Base-by-base conservation (phyloP, 2,888 invertebrate species). In the Drosophila picticornis region DNA sequence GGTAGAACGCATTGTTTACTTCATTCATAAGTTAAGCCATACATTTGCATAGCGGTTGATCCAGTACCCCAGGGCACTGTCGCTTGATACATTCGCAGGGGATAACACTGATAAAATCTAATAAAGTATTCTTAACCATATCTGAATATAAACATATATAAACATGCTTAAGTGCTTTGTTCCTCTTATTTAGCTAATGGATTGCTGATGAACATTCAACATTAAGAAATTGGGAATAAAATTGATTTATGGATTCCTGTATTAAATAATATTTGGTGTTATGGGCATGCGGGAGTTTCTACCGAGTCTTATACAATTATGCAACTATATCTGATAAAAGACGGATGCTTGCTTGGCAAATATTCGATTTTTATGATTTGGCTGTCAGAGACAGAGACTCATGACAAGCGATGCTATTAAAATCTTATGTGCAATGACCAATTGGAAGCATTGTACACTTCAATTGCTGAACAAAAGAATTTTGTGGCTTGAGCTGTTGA, bases 341-440 rank as follows among this genome's bases (percentile, higher is more conserved):
- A 29, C 7, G 48, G 16, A 11, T 38, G 19, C 22, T 34, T 31
- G 16, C 10, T 40, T 29, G 31, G 25, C 25, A 32, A 55, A 25
- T 38, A 48, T 67, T 22, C 2, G 13, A 48, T 40, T 27, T 58
- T 57, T 55, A 72, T 60, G 63, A 32, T 53, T 40, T 19, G 22
- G 46, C 78, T 73, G 79, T 66, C 64, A 63, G 25, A 16, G 70
- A 80, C 77, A 77, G 62, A 66, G 77, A 69, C 65, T 59, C 68
- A 78, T 78, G 76, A 66, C 55, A 60, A 53, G 43, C 63, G 25
- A 43, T 59, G 74, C 68, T 31, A 79, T 74, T 61, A 58, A 43
- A 61, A 55, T 61, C 63, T 51, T 51, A 46, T 74, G 64, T 74
- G 69, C 69, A 38, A 34, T 63, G 59, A 38, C 60, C 75, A 78